These are phyloP conservation scores for Atta texana DNA, from an alignment of 1,140 invertebrate genomes.

Conservation along the genomic window DNA sequence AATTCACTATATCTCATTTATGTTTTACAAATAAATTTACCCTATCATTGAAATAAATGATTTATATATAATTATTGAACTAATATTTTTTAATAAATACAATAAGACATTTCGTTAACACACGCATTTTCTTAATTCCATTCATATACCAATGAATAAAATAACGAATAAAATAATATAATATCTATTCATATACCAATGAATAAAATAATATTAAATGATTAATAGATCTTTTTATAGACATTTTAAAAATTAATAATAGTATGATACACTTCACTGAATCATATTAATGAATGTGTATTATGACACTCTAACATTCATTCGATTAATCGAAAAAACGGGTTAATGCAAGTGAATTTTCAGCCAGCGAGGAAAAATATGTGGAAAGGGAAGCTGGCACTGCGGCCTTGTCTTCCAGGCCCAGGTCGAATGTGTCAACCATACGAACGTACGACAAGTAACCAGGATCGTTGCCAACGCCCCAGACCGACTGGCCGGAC, in stretches of 20 bases:
- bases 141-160: neutral
- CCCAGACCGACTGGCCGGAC: constrained; percentile 73
- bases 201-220: neutral
- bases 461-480: constrained; percentile 81
- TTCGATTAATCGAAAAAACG: neutral
- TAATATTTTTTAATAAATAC: neutral
- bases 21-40: neutral
- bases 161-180: neutral
- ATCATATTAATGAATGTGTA: neutral
- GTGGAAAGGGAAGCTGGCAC: constrained; percentile 65
- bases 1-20: neutral
- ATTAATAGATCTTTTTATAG: neutral
- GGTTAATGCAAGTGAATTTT: constrained; percentile 39
- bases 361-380: constrained; percentile 1
- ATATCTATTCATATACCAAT: neutral
- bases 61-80: neutral
- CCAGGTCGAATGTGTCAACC: constrained; percentile 79
- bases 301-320: neutral
- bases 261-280: neutral
- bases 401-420: constrained; percentile 74
- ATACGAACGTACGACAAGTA: constrained; percentile 78
- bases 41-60: neutral
- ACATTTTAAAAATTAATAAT: neutral
- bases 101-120: neutral
- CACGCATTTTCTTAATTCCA: neutral